Conservation (phyloP, 2,797 vertebrate species). For the Anguilla pacifica region DNA sequence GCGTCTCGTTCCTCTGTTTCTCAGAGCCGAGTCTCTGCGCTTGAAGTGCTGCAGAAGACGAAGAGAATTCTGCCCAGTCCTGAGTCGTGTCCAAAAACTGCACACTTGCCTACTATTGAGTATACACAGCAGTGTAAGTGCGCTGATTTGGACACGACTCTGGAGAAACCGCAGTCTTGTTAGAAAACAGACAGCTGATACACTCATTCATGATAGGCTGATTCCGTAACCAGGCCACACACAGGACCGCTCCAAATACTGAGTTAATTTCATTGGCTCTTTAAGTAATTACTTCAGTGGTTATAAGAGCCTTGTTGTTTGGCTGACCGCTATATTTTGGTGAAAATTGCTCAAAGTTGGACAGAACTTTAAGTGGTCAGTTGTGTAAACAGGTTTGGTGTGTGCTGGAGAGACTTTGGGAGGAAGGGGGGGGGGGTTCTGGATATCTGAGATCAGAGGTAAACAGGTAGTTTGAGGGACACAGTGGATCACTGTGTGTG, state of each 20-base stretch:
- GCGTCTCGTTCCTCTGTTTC: not conserved
- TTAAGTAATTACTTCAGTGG: not conserved
- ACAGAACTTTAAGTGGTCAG: not conserved
- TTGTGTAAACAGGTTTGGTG: conserved; percentile 14
- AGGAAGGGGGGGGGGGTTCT: not conserved
- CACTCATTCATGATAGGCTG: not conserved
- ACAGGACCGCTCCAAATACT: not conserved
- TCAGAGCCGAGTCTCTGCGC: not conserved
- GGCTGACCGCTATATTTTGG: not conserved
- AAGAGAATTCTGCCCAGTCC: no score
- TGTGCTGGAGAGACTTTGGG: not conserved
- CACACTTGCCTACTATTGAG: no score
- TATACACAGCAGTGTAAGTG: no score
- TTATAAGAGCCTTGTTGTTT: not conserved
- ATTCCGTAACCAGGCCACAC: not conserved
- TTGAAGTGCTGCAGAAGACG: not conserved
- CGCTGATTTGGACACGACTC: no score
- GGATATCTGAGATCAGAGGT: not conserved
- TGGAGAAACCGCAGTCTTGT: not conserved
- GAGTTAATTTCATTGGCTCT: not conserved
- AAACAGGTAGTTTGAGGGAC: not conserved
- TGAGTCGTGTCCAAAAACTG: no score
- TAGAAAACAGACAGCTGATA: not conserved
- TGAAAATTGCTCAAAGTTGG: not conserved
- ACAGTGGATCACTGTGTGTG: not conserved